phyloP scores from a whole-genome alignment of 2,113 vertebrate genomes.

The Lanius ludovicianus region DNA sequence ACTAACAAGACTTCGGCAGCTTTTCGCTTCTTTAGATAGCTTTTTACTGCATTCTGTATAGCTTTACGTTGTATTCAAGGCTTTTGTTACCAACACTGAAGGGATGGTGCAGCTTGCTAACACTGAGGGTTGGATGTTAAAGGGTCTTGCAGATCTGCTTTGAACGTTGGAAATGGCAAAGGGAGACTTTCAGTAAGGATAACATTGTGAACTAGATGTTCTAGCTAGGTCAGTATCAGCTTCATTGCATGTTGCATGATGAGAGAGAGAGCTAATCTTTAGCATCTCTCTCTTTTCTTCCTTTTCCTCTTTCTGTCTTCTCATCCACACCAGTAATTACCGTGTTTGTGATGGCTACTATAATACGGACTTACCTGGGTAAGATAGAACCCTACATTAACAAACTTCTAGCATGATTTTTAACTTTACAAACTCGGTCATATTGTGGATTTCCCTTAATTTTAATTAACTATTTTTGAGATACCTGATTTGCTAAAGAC shows the following conservation, averaged over 20 bases:
- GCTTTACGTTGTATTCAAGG: not conserved
- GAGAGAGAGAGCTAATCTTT: slow-evolving; percentile 90
- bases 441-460: slow-evolving; percentile 79
- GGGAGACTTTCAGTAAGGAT: slow-evolving; percentile 63
- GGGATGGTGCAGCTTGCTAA: slow-evolving; percentile 44
- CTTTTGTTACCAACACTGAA: slow-evolving; percentile 37
- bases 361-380: slow-evolving; percentile 99
- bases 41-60: slow-evolving; percentile 33
- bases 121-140: slow-evolving; percentile 52
- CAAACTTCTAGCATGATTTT: slow-evolving; percentile 80
- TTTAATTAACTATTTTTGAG: slow-evolving; percentile 73
- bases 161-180: slow-evolving; percentile 53
- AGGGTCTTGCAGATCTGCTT: slow-evolving; percentile 54
- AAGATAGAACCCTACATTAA: slow-evolving; percentile 90
- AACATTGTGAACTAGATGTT: slow-evolving; percentile 58
- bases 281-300: slow-evolving; percentile 89
- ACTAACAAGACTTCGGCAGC: slow-evolving; percentile 49
- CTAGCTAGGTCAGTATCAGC: slow-evolving; percentile 76
- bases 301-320: slow-evolving; percentile 84
- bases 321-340: slow-evolving; percentile 98
- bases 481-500: slow-evolving; percentile 77
- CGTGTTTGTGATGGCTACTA: slow-evolving; percentile 99
- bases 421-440: slow-evolving; percentile 77
- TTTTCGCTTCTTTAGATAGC: slow-evolving; percentile 44
- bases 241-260: slow-evolving; percentile 92